Evolutionary conservation across 1,140 invertebrate species (phyloP), one percentile per base, ranked within the genome.

Genomic region (Agrypnia vestita): DNA sequence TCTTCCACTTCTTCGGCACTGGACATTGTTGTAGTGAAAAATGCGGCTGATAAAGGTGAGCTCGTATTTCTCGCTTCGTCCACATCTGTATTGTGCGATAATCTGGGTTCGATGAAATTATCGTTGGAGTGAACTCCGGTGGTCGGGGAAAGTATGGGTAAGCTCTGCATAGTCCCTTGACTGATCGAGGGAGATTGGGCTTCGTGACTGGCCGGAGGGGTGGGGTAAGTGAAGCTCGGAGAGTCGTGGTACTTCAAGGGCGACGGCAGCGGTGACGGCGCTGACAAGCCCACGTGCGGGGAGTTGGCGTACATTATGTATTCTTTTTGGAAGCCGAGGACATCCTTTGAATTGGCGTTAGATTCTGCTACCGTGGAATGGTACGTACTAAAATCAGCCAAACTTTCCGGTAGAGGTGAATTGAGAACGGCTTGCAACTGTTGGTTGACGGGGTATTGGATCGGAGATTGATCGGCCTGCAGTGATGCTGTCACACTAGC

Each of bases 11-110:
- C 95, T 82, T 95, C 95, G 15, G 94, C 94, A 67, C 94, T 95
- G 0, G 94, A 95, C 91, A 96, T 95, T 17, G 94, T 94, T n/a
- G 93, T 93, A n/a, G 94, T 95, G 85, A 95, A 96, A 86, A 95
- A 96, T 0, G 94, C 94, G 35, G 94, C 94, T 0, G 94, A 94
- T 0, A 96, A 85, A 0, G 94, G 94, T 1, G 93, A 93, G 8
- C 93, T 93, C 1, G 92, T 91, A 72, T 93, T 93, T 15, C 91
- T 89, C 0, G 92, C 91, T 78, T 91, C 90, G 44, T 92, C 92
- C 0, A 90, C 83, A 55, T 90, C 90, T 83, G 88, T 86, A 15
- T 69, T 49, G 73, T 83, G 82, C 11, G 79, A 72, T 44, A 83
- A 47, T 17, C 72, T 69, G 13, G 82, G 82, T 56, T 83, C 76